Percentiles rank a stretch among this genome's conserved stretches.
Conservation (phyloP, 2,797 vertebrate genomes). For the Bryconaethiops microstoma region DNA sequence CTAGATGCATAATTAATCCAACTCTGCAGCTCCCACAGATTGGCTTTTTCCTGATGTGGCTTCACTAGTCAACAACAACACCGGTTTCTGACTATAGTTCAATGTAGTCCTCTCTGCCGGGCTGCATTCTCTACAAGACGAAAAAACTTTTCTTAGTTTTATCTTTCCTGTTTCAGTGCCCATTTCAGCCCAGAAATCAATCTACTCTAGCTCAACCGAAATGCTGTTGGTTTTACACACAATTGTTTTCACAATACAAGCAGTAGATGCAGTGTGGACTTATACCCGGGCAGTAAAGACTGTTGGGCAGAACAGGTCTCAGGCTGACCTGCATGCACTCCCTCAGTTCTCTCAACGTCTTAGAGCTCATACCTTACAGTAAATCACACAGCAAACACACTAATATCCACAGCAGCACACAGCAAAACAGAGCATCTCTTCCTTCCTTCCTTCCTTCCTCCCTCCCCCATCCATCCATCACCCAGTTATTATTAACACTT, state of each 20-base stretch:
- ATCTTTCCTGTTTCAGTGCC: background rate
- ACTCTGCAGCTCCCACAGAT: too few species aligned
- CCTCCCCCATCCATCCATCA: too few species aligned
- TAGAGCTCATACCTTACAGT: background rate
- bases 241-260: background rate
- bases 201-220: too few species aligned
- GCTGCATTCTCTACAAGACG: background rate
- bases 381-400: background rate
- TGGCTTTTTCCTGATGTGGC: too few species aligned
- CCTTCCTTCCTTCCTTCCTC: too few species aligned
- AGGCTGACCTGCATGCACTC: background rate
- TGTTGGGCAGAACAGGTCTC: background rate
- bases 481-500: too few species aligned
- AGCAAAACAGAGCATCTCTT: background rate
- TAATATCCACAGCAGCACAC: background rate
- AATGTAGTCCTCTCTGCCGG: background rate
- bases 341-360: background rate
- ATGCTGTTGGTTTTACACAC: conserved; percentile 4
- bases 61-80: background rate
- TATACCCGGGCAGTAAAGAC: background rate
- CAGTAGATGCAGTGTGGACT: background rate
- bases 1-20: too few species aligned
- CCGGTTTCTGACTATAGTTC: background rate
- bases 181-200: background rate
- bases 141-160: background rate